These are phyloP conservation scores for Choristoneura fumiferana DNA, from an alignment of 1,140 invertebrate genomes.

Conservation along the genomic window DNA sequence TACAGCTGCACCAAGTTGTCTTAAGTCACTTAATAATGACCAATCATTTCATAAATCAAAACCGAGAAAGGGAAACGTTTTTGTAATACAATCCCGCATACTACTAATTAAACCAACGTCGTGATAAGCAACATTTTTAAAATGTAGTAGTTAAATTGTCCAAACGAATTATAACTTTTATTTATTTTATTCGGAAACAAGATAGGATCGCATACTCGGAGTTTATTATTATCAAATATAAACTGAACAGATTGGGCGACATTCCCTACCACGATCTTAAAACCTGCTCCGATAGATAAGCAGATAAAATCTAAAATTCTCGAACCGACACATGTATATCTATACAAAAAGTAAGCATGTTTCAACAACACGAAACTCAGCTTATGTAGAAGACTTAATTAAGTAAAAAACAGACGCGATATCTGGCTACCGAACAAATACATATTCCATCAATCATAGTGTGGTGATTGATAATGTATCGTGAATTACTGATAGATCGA, in stretches of 20 bases:
- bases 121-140: neutral
- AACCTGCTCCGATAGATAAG: conserved; percentile 12
- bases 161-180: conserved; percentile 16
- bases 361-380: conserved; percentile 21
- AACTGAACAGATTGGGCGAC: conserved; percentile 14
- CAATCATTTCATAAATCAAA: too few species aligned
- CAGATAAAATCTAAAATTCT: conserved; percentile 15
- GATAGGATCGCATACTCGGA: conserved; percentile 16
- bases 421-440: conserved; percentile 68
- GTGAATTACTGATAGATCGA: conserved; percentile 75
- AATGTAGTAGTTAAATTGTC: conserved; percentile 17
- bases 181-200: conserved; percentile 16
- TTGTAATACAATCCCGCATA: too few species aligned
- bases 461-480: conserved; percentile 71
- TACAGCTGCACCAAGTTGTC: too few species aligned
- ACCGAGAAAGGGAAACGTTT: too few species aligned
- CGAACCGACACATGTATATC: conserved; percentile 1
- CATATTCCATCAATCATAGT: conserved; percentile 71
- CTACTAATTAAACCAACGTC: too few species aligned
- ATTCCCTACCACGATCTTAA: conserved; percentile 14
- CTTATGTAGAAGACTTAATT: conserved; percentile 67
- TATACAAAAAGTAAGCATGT: neutral
- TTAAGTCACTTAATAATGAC: too few species aligned
- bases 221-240: conserved; percentile 19
- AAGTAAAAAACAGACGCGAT: conserved; percentile 61